Conservation (phyloP, 2,113 vertebrate genomes). For the Spea bombifrons region DNA sequence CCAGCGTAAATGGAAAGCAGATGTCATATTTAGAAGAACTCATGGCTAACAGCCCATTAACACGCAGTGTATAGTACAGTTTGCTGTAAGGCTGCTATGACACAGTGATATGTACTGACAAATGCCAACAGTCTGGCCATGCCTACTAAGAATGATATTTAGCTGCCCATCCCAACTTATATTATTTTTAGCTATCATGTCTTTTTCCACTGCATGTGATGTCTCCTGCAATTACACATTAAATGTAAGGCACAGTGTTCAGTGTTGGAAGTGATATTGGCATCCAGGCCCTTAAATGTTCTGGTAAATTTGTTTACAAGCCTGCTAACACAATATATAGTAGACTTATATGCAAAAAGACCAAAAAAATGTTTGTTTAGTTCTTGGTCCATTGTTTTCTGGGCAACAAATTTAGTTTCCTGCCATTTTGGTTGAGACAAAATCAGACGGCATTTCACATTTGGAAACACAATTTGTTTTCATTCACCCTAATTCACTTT, state of each 20-base stretch:
- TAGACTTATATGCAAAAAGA: no score
- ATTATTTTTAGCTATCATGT: slow-evolving; percentile 35
- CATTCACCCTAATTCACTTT: no score
- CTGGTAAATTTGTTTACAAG: neutral
- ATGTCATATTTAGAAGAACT: slow-evolving; percentile 17
- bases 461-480: no score
- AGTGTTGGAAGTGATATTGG: no score
- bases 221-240: slow-evolving; percentile 3
- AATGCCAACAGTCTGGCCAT: slow-evolving; percentile 19
- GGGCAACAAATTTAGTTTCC: no score
- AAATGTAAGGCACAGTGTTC: no score
- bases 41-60: neutral
- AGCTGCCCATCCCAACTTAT: slow-evolving; percentile 11
- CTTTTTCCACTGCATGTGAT: slow-evolving; percentile 42
- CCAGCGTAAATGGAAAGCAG: neutral
- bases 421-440: no score
- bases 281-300: no score
- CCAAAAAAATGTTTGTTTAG: no score
- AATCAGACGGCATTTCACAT: no score
- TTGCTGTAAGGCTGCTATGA: slow-evolving; percentile 1
- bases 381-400: no score
- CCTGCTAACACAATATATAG: no score
- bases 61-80: neutral
- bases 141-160: slow-evolving; percentile 1
- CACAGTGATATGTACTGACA: slow-evolving; percentile 33